Evolutionary conservation across 1,140 invertebrate genomes (phyloP), one percentile per base, ranked within the genome.

Genomic region (Lutraria rhynchaena): DNA sequence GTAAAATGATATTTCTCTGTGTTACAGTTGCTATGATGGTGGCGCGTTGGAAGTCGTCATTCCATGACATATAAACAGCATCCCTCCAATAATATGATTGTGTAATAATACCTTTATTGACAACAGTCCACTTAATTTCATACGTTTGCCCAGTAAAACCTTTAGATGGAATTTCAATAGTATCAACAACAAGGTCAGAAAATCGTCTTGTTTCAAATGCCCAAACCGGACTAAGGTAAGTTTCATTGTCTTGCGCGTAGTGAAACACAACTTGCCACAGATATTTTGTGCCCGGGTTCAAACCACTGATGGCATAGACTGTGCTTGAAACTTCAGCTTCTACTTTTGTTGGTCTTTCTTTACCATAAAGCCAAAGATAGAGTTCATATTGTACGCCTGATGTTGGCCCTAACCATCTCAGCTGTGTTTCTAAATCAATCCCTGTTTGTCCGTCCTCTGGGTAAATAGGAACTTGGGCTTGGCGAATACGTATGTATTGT

Each of bases 41-140:
- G 37, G 37, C 5, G 37, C 37, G 5, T 13, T 15, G n/a, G 15
- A 69, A 15, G 5, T n/a, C 44, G 1, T 29, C 15, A 9, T 51
- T 22, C 44, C 24, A 51, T 37, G 65, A 27, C 13, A 69, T n/a
- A 24, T 15, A 51, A 1, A 69, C 46, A 51, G n/a, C 65, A 53
- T 49, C 65, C 19, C n/a, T 31, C 65, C 65, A 69, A 27, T 49
- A 51, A 7, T 11, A 31, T 27, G n/a, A 19, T 19, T 29, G 65
- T 22, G 35, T 46, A 4, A 27, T 13, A 11, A 51, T 19, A 1
- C 65, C 65, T 2, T 17, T 33, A 51, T 69, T 69, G 5, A 69
- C 15, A 29, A 69, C 65, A 19, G 65, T 69, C 65, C 65, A 69
- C 51, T 69, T 51, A 27, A 51, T 27, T 51, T 49, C 44, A 15